Evolutionary conservation across 2,888 invertebrate genomes (phyloP).

Genomic region (Eilema sororculum): DNA sequence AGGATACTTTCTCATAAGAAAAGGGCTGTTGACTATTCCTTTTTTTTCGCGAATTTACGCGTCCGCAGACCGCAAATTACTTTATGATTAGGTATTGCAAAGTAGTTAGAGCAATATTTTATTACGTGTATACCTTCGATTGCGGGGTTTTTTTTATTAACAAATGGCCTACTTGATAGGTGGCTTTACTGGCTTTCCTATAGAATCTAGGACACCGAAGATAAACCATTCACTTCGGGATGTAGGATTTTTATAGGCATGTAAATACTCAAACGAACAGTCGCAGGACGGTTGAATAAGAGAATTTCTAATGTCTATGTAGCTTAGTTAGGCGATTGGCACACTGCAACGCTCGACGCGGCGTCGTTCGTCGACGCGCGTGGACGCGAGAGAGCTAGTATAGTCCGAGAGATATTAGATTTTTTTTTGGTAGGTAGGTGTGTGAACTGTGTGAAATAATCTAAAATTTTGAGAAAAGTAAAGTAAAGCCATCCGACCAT

Average conservation of each 20-base stretch:
- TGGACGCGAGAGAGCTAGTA: too few species aligned
- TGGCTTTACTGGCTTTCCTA: conserved; percentile 30
- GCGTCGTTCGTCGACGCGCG: too few species aligned
- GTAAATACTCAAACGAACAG: too few species aligned
- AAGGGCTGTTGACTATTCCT: background rate
- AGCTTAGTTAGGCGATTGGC: too few species aligned
- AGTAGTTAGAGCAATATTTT: conserved; percentile 39
- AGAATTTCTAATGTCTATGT: too few species aligned
- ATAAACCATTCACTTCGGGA: conserved; percentile 3
- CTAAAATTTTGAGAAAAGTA: too few species aligned
- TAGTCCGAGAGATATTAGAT: too few species aligned
- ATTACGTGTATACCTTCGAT: conserved; percentile 33
- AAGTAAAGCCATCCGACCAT: too few species aligned
- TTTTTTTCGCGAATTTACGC: background rate
- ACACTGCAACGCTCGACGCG: too few species aligned
- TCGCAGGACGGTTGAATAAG: too few species aligned
- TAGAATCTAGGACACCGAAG: conserved; percentile 40
- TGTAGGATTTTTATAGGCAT: background rate
- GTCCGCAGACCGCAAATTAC: conserved; percentile 42
- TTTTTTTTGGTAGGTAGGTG: too few species aligned
- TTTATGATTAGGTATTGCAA: conserved; percentile 17
- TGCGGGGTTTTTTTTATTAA: conserved; percentile 45
- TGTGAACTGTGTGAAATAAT: too few species aligned
- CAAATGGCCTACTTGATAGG: conserved; percentile 37
- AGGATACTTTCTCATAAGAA: background rate